phyloP scores from a whole-genome alignment of 2,113 vertebrate genomes.

The Hymenochirus boettgeri region DNA sequence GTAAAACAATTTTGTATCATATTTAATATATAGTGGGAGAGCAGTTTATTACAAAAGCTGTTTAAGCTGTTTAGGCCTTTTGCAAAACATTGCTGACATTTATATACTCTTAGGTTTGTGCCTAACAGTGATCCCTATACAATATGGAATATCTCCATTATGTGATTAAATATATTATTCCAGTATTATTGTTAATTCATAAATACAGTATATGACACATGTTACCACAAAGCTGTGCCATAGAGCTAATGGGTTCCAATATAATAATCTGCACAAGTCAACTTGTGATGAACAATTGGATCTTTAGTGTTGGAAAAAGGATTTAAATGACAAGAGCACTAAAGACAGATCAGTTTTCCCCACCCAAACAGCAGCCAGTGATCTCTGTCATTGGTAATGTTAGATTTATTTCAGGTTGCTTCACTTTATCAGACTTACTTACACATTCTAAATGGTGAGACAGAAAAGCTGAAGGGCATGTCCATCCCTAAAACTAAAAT shows the following conservation, averaged over 20 bases:
- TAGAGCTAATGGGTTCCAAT: not conserved
- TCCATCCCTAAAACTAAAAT: too few species aligned
- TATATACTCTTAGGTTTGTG: not conserved
- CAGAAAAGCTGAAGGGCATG: not conserved
- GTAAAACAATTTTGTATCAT: constrained; percentile 32
- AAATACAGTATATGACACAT: constrained; percentile 11
- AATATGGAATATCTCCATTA: not conserved
- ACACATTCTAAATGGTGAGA: not conserved
- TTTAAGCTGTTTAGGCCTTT: constrained; percentile 37
- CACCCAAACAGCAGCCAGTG: not conserved
- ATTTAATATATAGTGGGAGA: constrained; percentile 35
- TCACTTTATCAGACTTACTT: too few species aligned
- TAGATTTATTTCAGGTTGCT: not conserved
- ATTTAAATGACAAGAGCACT: not conserved
- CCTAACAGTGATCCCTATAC: not conserved
- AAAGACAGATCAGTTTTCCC: not conserved
- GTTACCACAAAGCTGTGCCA: constrained; percentile 2
- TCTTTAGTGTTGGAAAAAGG: not conserved
- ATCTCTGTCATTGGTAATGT: not conserved
- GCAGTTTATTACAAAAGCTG: constrained; percentile 43
- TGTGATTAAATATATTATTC: constrained; percentile 12
- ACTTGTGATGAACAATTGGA: not conserved
- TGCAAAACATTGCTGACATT: constrained; percentile 5
- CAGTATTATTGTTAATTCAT: constrained; percentile 9
- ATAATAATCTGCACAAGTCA: not conserved